These are phyloP conservation scores for Troides oblongomaculatus DNA, from an alignment of 2,888 invertebrate genomes.

Conservation along the genomic window DNA sequence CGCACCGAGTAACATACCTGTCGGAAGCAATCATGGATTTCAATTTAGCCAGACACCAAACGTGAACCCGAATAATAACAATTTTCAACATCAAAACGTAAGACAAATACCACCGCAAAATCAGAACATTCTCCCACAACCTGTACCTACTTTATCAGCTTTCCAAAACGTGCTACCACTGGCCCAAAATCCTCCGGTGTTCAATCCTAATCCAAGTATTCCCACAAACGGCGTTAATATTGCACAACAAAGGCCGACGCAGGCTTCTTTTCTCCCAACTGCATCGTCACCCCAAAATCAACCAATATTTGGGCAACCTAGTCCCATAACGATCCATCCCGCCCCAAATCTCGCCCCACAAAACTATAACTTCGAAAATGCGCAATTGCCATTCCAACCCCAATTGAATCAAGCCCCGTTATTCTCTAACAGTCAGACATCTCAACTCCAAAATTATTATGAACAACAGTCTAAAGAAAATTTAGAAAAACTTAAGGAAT, in stretches of 20 bases:
- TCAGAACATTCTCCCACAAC: constrained; percentile 59
- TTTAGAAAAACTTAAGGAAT: constrained; percentile 82
- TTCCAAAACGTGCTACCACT: constrained; percentile 56
- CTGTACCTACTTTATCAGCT: constrained; percentile 60
- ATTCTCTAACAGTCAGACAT: constrained; percentile 73
- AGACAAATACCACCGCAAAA: constrained; percentile 52
- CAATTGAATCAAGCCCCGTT: constrained; percentile 63
- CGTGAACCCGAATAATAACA: constrained; percentile 47
- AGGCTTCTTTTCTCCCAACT: constrained; percentile 66
- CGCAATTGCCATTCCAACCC: constrained; percentile 65
- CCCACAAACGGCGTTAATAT: constrained; percentile 51
- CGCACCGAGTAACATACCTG: constrained; percentile 43
- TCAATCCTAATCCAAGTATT: constrained; percentile 53
- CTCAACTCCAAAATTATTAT: constrained; percentile 78
- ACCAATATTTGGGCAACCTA: constrained; percentile 59
- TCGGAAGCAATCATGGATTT: constrained; percentile 47
- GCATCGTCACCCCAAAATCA: constrained; percentile 55
- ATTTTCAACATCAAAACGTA: constrained; percentile 51
- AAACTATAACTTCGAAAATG: constrained; percentile 54
- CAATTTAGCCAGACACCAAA: constrained; percentile 56
- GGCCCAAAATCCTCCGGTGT: constrained; percentile 51
- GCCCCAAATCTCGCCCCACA: constrained; percentile 71
- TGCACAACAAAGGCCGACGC: constrained; percentile 65
- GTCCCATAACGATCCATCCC: constrained; percentile 70
- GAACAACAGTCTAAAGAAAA: constrained; percentile 82